phyloP scores from a whole-genome alignment of 92 coral and sea anemone genomes.

The Actinostola sp. region DNA sequence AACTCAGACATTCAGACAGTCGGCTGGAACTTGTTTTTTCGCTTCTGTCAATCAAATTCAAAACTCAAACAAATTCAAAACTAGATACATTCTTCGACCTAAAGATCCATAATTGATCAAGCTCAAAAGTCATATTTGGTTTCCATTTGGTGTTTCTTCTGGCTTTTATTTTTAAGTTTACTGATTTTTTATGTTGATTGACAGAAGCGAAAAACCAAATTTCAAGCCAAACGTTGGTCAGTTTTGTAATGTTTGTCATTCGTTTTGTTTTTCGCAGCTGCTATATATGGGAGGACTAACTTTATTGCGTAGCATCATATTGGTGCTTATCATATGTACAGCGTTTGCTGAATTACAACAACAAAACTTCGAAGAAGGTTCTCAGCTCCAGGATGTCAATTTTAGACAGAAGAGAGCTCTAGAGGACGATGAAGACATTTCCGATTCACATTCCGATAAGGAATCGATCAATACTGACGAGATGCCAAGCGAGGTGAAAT shows the following conservation, averaged over 20 bases:
- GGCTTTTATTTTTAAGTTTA: no score
- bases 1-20: no score
- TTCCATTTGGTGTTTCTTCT: no score
- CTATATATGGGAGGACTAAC: slow-evolving; percentile 25
- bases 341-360: slow-evolving; percentile 41
- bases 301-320: slow-evolving; percentile 44
- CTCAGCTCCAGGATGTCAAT: slow-evolving; percentile 24
- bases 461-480: not conserved
- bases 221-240: no score
- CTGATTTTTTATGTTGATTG: not conserved
- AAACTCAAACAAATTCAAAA: no score
- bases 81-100: no score
- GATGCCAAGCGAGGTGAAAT: not conserved
- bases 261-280: not conserved
- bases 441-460: slow-evolving; percentile 5
- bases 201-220: no score
- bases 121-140: no score
- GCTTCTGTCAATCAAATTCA: no score
- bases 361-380: slow-evolving; percentile 1
- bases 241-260: no score
- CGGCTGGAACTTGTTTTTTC: no score
- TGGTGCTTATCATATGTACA: slow-evolving; percentile 45
- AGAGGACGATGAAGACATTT: slow-evolving; percentile 25
- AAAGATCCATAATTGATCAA: no score
- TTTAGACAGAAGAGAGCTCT: slow-evolving; percentile 43